phyloP scores from a whole-genome alignment of 2,888 invertebrate species.

The Eupithecia insigniata region DNA sequence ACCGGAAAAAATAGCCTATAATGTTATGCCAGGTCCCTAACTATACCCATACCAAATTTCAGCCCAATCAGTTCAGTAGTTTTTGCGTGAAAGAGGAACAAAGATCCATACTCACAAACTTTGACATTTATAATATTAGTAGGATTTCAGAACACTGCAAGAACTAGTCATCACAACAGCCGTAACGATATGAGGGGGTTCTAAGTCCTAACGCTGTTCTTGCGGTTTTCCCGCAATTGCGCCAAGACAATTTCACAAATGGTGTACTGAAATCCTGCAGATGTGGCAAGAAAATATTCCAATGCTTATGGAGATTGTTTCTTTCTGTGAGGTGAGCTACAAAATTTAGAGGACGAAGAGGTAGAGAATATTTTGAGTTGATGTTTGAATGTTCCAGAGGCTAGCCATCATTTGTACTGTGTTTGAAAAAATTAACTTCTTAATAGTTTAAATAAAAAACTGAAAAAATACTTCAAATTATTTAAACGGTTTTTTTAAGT shows the following conservation, averaged over 20 bases:
- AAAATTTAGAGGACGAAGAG: constrained; percentile 3
- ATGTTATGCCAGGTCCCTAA: no score
- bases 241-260: constrained; percentile 30
- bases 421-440: no score
- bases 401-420: no score
- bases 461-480: no score
- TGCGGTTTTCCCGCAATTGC: constrained; percentile 19
- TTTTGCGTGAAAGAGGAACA: no score
- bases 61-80: no score
- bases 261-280: constrained; percentile 21
- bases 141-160: neutral
- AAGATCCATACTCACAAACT: no score
- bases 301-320: constrained; percentile 9
- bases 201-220: neutral
- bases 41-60: no score
- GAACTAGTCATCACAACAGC: neutral
- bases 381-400: neutral
- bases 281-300: constrained; percentile 17
- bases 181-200: neutral
- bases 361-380: neutral
- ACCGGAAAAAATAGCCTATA: no score
- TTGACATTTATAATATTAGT: no score
- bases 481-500: no score
- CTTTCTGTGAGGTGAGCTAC: neutral
- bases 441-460: no score